phyloP scores from a whole-genome alignment of 2,888 invertebrate genomes.

The Plebejus melissa region DNA sequence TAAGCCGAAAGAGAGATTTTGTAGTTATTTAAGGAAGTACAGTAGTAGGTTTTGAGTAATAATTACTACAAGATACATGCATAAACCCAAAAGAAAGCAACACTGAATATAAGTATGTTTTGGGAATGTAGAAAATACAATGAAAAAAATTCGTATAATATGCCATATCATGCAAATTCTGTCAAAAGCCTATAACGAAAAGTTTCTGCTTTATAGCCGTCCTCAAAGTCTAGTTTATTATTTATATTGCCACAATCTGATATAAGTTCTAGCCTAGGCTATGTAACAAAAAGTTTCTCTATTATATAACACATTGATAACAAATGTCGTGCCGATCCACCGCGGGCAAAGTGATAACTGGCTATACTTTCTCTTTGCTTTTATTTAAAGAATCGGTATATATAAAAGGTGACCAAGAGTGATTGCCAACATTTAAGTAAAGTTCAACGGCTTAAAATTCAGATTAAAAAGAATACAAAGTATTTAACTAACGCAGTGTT shows the following conservation, averaged over 20 bases:
- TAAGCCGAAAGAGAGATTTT: too few relatives aligned
- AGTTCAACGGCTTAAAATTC: background rate
- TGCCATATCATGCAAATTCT: too few relatives aligned
- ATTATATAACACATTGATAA: conserved; percentile 22
- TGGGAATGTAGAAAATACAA: too few relatives aligned
- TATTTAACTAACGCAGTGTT: too few relatives aligned
- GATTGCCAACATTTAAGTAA: background rate
- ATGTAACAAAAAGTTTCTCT: conserved; percentile 23
- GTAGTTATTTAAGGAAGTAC: too few relatives aligned
- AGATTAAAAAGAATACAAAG: background rate
- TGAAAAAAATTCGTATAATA: too few relatives aligned
- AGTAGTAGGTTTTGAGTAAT: too few relatives aligned
- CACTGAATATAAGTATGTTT: too few relatives aligned
- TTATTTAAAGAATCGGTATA: background rate
- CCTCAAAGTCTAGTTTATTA: background rate
- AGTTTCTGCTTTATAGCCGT: background rate
- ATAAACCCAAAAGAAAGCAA: too few relatives aligned
- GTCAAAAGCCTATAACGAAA: too few relatives aligned
- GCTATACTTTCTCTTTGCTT: conserved; percentile 22
- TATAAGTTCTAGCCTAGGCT: background rate
- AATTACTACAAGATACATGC: too few relatives aligned
- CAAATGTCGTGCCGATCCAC: conserved; percentile 13
- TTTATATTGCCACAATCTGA: background rate
- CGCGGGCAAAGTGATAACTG: conserved; percentile 18
- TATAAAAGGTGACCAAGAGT: background rate